A percentile compares a stretch with the other conserved stretches of the same genome.
Evolutionary conservation across 2,888 invertebrate genomes (phyloP).

Genomic region (Cepaea hortensis): DNA sequence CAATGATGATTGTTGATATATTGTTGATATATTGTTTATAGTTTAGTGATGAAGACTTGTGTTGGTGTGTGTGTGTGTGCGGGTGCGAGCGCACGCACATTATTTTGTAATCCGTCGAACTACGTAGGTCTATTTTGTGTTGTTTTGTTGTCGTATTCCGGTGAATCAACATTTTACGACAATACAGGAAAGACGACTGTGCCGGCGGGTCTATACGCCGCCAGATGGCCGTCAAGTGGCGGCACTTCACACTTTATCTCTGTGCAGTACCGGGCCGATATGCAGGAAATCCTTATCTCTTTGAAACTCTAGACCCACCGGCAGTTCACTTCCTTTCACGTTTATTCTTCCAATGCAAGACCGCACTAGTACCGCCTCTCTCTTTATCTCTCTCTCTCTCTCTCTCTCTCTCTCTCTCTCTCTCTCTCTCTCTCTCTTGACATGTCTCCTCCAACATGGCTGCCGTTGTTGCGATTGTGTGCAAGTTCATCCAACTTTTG

Average conservation of each 20-base stretch:
- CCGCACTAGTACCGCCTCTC: neutral
- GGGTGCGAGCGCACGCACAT: neutral
- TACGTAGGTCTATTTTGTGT: no score
- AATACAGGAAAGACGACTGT: neutral
- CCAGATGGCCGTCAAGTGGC: conserved; percentile 25
- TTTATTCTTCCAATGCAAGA: neutral
- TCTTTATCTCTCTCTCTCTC: neutral
- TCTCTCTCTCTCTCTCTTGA: neutral
- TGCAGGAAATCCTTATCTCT: conserved; percentile 23
- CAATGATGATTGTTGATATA: no score
- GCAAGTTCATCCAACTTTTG: no score
- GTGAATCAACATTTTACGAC: neutral
- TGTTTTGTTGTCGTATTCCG: neutral
- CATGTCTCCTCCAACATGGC: neutral
- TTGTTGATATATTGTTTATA: no score
- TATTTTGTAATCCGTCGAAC: neutral
- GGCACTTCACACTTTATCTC: conserved; percentile 18
- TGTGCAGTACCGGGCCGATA: neutral
- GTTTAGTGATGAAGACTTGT: no score
- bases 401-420: conserved; percentile 4
- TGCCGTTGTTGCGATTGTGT: no score
- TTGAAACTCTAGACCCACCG: neutral
- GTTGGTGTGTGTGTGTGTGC: no score
- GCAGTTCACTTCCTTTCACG: neutral
- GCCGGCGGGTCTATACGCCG: neutral